Conservation (phyloP, 2,113 vertebrate genomes). For the Osmerus eperlanus region DNA sequence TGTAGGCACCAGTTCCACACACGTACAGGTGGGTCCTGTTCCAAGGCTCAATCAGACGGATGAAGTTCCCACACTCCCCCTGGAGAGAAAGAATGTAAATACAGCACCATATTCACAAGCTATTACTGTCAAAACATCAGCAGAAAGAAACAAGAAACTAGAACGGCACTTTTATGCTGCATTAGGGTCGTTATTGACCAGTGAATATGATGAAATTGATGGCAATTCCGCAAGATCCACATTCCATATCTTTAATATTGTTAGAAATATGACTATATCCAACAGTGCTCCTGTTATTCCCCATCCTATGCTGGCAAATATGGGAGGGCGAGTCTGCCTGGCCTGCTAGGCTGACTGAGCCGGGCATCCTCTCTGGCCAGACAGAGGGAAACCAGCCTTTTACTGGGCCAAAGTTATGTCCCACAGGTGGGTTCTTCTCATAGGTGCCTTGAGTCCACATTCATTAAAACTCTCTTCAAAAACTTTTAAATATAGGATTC, state of each 20-base stretch:
- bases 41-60: conserved; percentile 96
- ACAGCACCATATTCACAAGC: background rate
- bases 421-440: conserved; percentile 28
- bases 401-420: conserved; percentile 27
- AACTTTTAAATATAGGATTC: too few species aligned
- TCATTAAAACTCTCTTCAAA: background rate
- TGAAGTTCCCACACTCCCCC: conserved; percentile 96
- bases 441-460: conserved; percentile 6
- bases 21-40: conserved; percentile 95
- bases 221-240: background rate
- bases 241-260: conserved; percentile 12
- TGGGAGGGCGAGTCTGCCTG: conserved; percentile 12
- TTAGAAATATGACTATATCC: conserved; percentile 21
- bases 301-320: conserved; percentile 24
- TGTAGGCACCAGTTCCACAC: conserved; percentile 95
- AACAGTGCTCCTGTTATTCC: conserved; percentile 16
- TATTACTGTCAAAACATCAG: background rate
- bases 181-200: too few species aligned
- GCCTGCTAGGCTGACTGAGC: conserved; percentile 11
- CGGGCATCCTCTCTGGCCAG: conserved; percentile 37
- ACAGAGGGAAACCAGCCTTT: conserved; percentile 43
- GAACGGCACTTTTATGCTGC: too few species aligned
- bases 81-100: conserved; percentile 44
- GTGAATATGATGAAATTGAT: background rate
- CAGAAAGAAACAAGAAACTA: background rate